These are phyloP conservation scores for Choristoneura fumiferana DNA, from an alignment of 1,140 invertebrate species.

Conservation along the genomic window DNA sequence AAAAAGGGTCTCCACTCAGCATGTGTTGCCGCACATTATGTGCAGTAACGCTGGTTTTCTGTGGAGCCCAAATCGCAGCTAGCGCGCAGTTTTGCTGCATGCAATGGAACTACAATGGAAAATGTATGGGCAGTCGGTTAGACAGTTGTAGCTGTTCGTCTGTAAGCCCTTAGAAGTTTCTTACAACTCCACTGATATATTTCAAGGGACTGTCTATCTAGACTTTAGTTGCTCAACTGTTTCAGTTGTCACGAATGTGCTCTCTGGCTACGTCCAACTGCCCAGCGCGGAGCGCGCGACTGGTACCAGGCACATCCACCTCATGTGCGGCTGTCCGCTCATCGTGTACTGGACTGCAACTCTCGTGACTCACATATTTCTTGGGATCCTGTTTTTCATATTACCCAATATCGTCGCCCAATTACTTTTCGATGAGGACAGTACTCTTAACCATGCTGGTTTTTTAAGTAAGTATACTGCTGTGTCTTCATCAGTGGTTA, in stretches of 20 bases:
- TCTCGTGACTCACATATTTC: slow-evolving; percentile 34
- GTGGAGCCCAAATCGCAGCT: no score
- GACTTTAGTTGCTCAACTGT: no score
- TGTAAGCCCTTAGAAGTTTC: no score
- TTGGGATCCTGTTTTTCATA: slow-evolving; percentile 41
- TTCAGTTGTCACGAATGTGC: slow-evolving; percentile 27
- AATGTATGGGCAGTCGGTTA: no score
- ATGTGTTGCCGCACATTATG: no score
- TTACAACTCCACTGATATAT: no score
- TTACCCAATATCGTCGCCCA: slow-evolving; percentile 41
- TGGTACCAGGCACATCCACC: slow-evolving; percentile 47
- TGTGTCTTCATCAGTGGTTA: not conserved
- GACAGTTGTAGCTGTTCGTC: no score
- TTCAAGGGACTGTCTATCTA: no score
- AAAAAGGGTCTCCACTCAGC: no score
- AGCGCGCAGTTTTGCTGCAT: no score
- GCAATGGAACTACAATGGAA: no score
- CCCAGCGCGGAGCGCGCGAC: slow-evolving; percentile 41
- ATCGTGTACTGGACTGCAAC: slow-evolving; percentile 45
- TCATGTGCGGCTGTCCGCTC: slow-evolving; percentile 47
- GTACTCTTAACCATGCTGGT: slow-evolving; percentile 36
- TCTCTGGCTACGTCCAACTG: slow-evolving; percentile 35
- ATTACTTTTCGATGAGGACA: slow-evolving; percentile 35
- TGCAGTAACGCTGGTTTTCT: no score
- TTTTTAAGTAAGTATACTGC: slow-evolving; percentile 36